Base-by-base conservation (phyloP, 2,888 invertebrate species). In the Galerucella pusilla region DNA sequence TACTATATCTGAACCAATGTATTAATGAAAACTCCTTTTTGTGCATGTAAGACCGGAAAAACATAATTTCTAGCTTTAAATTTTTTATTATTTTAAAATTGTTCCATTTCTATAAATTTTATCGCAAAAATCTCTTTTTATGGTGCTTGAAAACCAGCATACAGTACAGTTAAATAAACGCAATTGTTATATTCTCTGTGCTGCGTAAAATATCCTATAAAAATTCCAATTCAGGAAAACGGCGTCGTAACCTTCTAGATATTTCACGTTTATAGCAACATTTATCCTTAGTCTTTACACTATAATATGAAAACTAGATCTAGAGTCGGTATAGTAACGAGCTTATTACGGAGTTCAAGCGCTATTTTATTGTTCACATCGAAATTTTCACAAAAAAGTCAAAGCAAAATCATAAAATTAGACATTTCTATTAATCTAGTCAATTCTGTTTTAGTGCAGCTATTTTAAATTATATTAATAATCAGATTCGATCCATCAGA, bases 221-320 rank as follows among this genome's bases (percentile, higher is more conserved):
- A 83, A 83, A 79, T 81, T 79, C 82, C 81, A 81, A 82, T 83
- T 81, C 80, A 81, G 80, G 82, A 82, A 83, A 83, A 83, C 81
- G 81, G 82, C 81, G 81, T 80, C 81, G 75, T 82, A 83, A 80
- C 52, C 82, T 80, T 83, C 82, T 80, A 80, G 81, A 83, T 83
- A 82, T 83, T 81, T 81, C 81, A 79, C 82, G 80, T 83, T 83
- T 83, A 83, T 83, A 80, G 80, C 81, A 68, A 78, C 82, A 81
- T 82, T 83, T 82, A 81, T 82, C 81, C 80, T 76, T 77, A 80
- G 81, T 83, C 81, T 79, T 81, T 81, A 77, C 35, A 77, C 77
- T 80, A 74, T 79, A 79, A 81, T 81, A 82, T 79, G 81, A 79
- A 80, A 80, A 81, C 79, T 79, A 75, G 75, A 77, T 74, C 75